Percentiles rank a stretch among this genome's conserved stretches.
Evolutionary conservation across 1,140 invertebrate genomes (phyloP).

Genomic region (Palaemon carinicauda): DNA sequence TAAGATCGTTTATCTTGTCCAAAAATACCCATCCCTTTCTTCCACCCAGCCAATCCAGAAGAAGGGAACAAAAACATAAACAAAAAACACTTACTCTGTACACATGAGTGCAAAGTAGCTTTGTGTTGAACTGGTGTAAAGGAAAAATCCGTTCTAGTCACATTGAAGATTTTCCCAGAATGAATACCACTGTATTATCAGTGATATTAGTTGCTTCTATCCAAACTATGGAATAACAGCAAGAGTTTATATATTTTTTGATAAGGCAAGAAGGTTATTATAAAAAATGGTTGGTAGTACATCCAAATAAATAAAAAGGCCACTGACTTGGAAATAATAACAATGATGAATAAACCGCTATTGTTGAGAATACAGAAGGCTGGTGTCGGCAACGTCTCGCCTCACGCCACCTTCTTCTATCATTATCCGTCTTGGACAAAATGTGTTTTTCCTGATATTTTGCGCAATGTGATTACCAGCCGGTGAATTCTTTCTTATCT

Average conservation of each 20-base stretch:
- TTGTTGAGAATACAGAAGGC: constrained; percentile 15
- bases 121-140: constrained; percentile 37
- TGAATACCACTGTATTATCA: constrained; percentile 29
- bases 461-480: not conserved
- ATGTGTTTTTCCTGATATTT: not conserved
- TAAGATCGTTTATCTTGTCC: constrained; percentile 46
- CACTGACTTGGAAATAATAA: constrained; percentile 35
- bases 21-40: constrained; percentile 36
- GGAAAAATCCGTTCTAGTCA: constrained; percentile 54
- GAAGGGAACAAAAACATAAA: not conserved
- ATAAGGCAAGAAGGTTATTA: constrained; percentile 38
- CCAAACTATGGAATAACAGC: constrained; percentile 26
- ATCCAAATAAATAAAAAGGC: constrained; percentile 7
- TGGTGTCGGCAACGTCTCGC: not conserved
- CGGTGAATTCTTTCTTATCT: too few relatives aligned
- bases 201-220: constrained; percentile 37
- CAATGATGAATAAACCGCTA: not conserved
- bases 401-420: not conserved
- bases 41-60: constrained; percentile 45
- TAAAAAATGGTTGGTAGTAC: constrained; percentile 41
- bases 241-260: constrained; percentile 46
- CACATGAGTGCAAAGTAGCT: constrained; percentile 12
- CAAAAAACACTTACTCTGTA: constrained; percentile 11
- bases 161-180: constrained; percentile 35
- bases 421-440: not conserved